A percentile compares a stretch with the other conserved stretches of the same genome.
Evolutionary conservation across 2,113 vertebrate species (phyloP).

Genomic region (Parus major): DNA sequence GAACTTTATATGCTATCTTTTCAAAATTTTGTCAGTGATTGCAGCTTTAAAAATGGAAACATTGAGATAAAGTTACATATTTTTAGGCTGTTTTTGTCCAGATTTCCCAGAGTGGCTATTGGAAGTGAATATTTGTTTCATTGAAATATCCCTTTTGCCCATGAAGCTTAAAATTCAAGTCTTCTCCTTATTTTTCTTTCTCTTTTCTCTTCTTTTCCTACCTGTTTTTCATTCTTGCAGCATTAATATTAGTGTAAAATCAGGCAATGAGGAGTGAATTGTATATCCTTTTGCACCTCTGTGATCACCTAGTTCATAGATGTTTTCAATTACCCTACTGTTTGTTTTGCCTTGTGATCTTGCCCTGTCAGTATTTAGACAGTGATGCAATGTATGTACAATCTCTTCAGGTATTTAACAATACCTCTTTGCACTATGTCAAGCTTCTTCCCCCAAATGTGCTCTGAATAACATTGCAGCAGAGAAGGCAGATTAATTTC

Average conservation of each 20-base stretch:
- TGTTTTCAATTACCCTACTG: conserved; percentile 69
- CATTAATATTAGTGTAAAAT: conserved; percentile 3
- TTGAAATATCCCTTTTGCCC: background rate
- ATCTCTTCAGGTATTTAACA: conserved; percentile 16
- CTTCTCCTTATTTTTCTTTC: background rate
- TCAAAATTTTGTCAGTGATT: background rate
- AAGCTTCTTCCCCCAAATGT: background rate
- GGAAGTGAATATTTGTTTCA: background rate
- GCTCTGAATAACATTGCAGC: background rate
- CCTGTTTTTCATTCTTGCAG: background rate
- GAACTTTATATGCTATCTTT: background rate
- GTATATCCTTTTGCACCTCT: conserved; percentile 5
- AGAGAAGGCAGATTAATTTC: background rate
- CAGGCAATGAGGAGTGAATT: background rate
- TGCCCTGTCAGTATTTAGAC: conserved; percentile 35
- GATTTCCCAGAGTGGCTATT: background rate
- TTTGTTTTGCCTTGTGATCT: conserved; percentile 65
- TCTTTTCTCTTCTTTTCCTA: background rate
- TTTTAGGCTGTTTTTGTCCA: background rate
- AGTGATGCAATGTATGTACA: conserved; percentile 9
- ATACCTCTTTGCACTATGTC: conserved; percentile 36
- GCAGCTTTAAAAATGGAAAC: background rate
- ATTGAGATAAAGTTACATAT: background rate
- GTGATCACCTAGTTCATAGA: conserved; percentile 50
- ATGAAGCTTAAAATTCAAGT: background rate